Conservation (phyloP, 2,113 vertebrate species). For the Limnothrissa miodon region DNA sequence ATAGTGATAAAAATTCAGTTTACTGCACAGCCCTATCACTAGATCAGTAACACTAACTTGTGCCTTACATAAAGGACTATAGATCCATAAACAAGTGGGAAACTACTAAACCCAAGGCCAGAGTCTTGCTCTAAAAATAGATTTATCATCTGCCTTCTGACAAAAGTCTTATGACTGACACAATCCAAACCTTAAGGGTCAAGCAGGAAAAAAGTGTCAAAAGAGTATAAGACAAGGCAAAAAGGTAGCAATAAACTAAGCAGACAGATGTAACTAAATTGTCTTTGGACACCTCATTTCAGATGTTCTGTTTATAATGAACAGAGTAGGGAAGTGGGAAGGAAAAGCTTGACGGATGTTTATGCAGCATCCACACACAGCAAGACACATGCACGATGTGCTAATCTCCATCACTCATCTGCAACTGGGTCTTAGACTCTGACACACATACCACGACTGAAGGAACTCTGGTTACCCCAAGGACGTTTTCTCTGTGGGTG, state of each 20-base stretch:
- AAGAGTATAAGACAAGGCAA: not conserved
- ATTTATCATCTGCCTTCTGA: not conserved
- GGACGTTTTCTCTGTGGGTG: not conserved
- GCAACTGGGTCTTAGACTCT: not conserved
- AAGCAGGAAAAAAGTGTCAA: not conserved
- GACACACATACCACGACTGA: not conserved
- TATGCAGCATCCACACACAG: not conserved
- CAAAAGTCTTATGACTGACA: not conserved
- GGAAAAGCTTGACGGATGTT: not conserved
- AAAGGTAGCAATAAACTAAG: not conserved
- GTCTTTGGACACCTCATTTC: not conserved
- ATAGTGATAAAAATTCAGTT: no score
- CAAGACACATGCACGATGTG: not conserved
- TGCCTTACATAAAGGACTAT: not conserved
- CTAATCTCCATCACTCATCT: not conserved
- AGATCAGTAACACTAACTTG: no score
- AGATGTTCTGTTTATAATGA: constrained; percentile 13
- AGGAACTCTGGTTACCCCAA: not conserved
- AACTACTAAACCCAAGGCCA: not conserved
- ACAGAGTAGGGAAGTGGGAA: not conserved
- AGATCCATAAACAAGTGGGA: not conserved
- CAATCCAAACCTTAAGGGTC: not conserved
- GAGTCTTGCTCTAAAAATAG: not conserved
- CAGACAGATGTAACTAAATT: not conserved
- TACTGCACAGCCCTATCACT: no score